Evolutionary conservation across 1,140 invertebrate species (phyloP), one percentile per base, ranked within the genome.

Genomic region (Aphaenogaster ashmeadi): DNA sequence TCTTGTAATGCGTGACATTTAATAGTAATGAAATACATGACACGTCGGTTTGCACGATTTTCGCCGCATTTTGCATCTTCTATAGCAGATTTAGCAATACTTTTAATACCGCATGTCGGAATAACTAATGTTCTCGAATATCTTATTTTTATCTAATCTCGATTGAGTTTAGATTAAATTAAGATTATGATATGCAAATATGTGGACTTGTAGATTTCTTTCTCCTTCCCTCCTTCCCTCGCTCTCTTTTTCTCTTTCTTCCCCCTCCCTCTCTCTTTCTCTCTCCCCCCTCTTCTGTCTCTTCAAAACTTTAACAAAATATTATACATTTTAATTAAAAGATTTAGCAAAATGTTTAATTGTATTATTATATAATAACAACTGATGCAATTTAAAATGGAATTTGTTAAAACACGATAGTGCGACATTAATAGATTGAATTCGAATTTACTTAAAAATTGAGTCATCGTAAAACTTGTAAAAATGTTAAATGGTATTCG

Each of bases 1-100:
- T 83, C 27, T 74, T 83, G 54, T 74, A 74, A 74, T 83, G 27
- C 64, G 62, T 83, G 52, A 74, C 54, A 60, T 83, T 74, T 83
- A 47, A 74, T 83, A 74, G 4, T 74, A 83, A 83, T 83, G 41
- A 83, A 72, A n/a, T n/a, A 64, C 27, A 60, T 27, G 41, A 36
- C 44, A 64, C n/a, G n/a, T 81, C 2, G 15, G 15, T 60, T 78
- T 62, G 41, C 9, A 58, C 36, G 41, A 62, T 84, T 75, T 83
- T 83, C 15, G 9, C 7, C n/a, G 13, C 13, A 36, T 84, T 84
- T 75, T 54, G n/a, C 36, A 54, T 38, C 36, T 69, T 27, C 7
- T 15, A 38, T 2, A 41, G 11, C n/a, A 56, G 38, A 21, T 41
- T 81, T 71, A 27, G 3, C 18, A 3, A 41, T 6, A 36, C 4